Evolutionary conservation across 1,140 invertebrate genomes (phyloP), one percentile per base, ranked within the genome.

Genomic region (Drosophila parvula): DNA sequence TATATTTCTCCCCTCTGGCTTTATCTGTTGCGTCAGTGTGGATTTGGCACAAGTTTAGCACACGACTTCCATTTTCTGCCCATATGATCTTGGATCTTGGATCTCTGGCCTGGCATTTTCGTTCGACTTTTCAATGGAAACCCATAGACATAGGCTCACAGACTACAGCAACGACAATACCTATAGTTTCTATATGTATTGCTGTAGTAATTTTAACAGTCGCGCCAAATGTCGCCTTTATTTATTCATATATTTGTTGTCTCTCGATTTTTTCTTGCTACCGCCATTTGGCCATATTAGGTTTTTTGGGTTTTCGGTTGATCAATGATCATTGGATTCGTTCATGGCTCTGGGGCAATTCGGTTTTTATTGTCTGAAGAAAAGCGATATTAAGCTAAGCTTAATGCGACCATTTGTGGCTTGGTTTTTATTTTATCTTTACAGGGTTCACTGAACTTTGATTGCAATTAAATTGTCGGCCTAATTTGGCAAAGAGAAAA

Each of bases 1-100:
- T 43, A 32, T 27, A 14, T 28, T n/a, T 11, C n/a, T 36, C 60
- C 28, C 55, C 36, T 41, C 61, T 14, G 34, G 34, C 36, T 41
- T 53, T 41, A 50, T 68, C n/a, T 70, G 44, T 61, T 70, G 65
- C 76, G 51, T 61, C 61, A 76, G 60, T 55, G 34, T 55, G 57
- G 50, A 74, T 79, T 67, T 74, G 77, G 60, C 70, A 56, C 63
- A 75, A 70, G 65, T 45, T 73, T 78, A 78, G 78, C 77, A 69
- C 70, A 80, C 78, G 77, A 47, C 36, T 53, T 40, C 27, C 43
- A 45, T 41, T 41, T 59, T n/a, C 28, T 22, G 40, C 16, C 48
- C 61, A 61, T 41, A 36, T 70, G 77, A 80, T 80, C 78, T 79
- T 80, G 64, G 28, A 60, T 34, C 58, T 50, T 43, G 14, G 57